Evolutionary conservation across 2,113 vertebrate genomes (phyloP).

Genomic region (Ailuropoda melanoleuca): DNA sequence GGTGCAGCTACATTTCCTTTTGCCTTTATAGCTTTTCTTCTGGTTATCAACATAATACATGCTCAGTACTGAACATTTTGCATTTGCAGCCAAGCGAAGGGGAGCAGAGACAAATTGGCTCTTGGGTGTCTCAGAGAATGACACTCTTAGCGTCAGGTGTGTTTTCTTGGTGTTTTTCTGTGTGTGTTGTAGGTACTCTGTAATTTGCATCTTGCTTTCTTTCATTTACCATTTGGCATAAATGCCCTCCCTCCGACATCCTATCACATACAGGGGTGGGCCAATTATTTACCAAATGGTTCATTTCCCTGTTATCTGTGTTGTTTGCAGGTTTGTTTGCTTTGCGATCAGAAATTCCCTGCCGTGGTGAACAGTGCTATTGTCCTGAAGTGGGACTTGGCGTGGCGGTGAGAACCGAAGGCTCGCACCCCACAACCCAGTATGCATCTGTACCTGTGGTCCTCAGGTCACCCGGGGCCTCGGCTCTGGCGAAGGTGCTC

Average conservation of each 20-base stretch:
- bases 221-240: background rate
- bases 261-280: accelerated
- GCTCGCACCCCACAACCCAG: background rate
- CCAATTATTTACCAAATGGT: background rate
- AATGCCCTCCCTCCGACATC: background rate
- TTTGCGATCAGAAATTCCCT: background rate
- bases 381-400: background rate
- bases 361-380: background rate
- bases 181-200: background rate
- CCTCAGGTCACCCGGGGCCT: conserved; percentile 77
- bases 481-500: conserved; percentile 90
- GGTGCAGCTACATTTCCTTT: background rate
- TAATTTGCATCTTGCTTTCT: background rate
- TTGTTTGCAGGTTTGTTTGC: background rate
- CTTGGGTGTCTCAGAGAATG: background rate
- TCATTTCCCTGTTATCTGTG: background rate
- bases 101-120: background rate
- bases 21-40: background rate
- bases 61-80: background rate
- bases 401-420: background rate
- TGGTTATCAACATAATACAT: background rate
- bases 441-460: conserved; percentile 69
- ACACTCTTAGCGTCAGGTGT: background rate
- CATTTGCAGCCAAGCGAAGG: background rate
- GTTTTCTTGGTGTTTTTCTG: background rate